Conservation (phyloP, 2,113 vertebrate genomes). For the Psettodes erumei region DNA sequence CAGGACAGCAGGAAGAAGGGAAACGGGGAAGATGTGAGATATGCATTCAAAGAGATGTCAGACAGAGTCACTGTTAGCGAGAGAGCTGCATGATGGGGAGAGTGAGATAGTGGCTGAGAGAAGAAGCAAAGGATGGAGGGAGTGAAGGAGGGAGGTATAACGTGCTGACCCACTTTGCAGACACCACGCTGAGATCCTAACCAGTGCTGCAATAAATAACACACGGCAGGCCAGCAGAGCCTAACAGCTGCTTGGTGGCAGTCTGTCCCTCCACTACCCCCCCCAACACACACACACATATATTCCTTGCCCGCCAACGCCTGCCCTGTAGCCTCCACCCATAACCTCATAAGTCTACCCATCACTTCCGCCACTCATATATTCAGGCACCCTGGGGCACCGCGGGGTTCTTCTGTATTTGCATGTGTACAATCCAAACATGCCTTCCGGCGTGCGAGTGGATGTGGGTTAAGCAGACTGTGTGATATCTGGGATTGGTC, state of each 20-base stretch:
- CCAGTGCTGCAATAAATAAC: constrained; percentile 83
- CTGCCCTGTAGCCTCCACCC: constrained; percentile 47
- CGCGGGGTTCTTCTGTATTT: constrained; percentile 30
- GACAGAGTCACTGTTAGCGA: constrained; percentile 45
- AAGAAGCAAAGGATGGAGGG: constrained; percentile 37
- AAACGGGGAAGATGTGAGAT: constrained; percentile 29
- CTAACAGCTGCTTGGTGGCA: constrained; percentile 79
- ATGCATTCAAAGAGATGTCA: constrained; percentile 47
- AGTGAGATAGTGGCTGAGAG: constrained; percentile 44
- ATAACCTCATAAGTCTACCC: constrained; percentile 40
- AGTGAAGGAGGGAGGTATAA: constrained; percentile 65
- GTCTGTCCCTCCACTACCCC: constrained; percentile 43
- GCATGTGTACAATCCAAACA: constrained; percentile 40
- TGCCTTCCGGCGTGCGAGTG: background rate
- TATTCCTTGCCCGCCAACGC: constrained; percentile 8
- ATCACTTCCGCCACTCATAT: constrained; percentile 31
- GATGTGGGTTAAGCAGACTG: constrained; percentile 14
- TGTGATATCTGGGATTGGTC: constrained; percentile 9
- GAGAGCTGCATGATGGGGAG: constrained; percentile 49
- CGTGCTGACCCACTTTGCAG: constrained; percentile 83
- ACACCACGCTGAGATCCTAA: constrained; percentile 76
- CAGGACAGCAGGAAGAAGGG: background rate
- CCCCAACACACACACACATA: background rate
- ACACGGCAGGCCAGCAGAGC: constrained; percentile 71
- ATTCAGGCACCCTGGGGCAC: constrained; percentile 16